Evolutionary conservation across 35 echinoderm and acorn worm species (phyloP), one percentile per base, ranked within the genome.

Genomic region (Patiria miniata): DNA sequence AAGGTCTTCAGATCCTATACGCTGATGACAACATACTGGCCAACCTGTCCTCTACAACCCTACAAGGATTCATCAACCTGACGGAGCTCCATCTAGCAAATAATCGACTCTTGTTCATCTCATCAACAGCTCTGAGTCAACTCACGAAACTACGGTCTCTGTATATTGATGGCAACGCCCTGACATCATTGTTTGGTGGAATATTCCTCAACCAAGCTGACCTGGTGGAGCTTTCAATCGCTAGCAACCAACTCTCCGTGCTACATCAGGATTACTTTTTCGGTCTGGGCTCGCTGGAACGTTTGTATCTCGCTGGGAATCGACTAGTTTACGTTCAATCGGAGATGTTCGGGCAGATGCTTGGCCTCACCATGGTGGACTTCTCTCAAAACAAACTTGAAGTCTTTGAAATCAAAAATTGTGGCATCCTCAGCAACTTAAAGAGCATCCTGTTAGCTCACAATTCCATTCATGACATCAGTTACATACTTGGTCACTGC

Each of bases 101-200:
- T 30, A 73, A 73, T 73, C 18, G 65, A 10, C 65, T 73, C 2
- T 36, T 73, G 65, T 73, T 73, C 29, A 30, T 73, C 65, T 73
- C 29, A 7, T 23, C 65, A 26, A 73, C 18, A 2, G 26, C 21
- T 32, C n/a, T 73, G 21, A 23, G 65, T 2, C 18, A 73, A 1
- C 65, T 73, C 18, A 10, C 65, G 19, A 73, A 7, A 23, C 65
- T 73, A 73, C 65, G 34, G 65, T 73, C 65, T 14, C 7, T 73
- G 29, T 36, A 73, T 73, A 18, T 73, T 23, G 65, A 69, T 15
- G 61, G 34, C 61, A 69, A 69, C 34, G 61, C 61, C 61, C 61
- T 69, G 61, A 69, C 61, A 23, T 69, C 61, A 32, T 69, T 69
- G 61, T 69, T 29, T 69, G 61, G 61, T 10, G 61, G 61, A 34